Base-by-base conservation (phyloP, 2,113 vertebrate species). In the Sinocyclocheilus anshuiensis region DNA sequence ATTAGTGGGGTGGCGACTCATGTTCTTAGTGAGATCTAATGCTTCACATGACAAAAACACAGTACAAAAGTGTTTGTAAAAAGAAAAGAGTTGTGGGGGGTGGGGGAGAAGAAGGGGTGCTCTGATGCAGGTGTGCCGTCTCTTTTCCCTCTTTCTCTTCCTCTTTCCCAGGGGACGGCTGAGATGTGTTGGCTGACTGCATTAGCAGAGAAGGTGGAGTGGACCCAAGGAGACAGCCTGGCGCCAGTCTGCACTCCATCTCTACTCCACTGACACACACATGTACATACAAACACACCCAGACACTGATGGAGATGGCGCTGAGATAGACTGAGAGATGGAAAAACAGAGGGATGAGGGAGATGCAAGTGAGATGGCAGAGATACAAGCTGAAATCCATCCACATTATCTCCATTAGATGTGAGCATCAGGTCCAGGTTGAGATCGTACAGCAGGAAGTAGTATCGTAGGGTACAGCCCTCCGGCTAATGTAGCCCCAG, bases 181-280 rank as follows among this genome's bases (percentile, higher is more conserved):
- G 94, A 94, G 93, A 95, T 94, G 93, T 92, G 94, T 93, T 92
- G 94, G 93, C 95, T 93, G 94, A 94, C 95, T 95, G 94, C 94
- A 95, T 95, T 94, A 95, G 93, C 93, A 93, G 92, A 85, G 93
- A 91, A 79, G 86, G 83, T 91, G 81, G 90, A 89, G 88, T 89
- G 88, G 89, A 91, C 90, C 42, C 84, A 76, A 86, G 90, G 84
- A 93, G 93, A 93, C 92, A 92, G 92, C 89, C 90, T 94, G 96
- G 96, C 95, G 94, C 96, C 96, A 48, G 95, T 92, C 93, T 91
- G 88, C 83, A 87, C 89, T 92, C 92, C 87, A 86, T 86, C 87
- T 90, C 91, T 89, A 80, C 88, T 90, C 57, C 86, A 78, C 85
- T 79, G 45, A 63, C 79, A 39, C 67, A 53, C 29, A 87, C 84